Conservation (phyloP, 2,113 vertebrate genomes). For the Cebus imitator region DNA sequence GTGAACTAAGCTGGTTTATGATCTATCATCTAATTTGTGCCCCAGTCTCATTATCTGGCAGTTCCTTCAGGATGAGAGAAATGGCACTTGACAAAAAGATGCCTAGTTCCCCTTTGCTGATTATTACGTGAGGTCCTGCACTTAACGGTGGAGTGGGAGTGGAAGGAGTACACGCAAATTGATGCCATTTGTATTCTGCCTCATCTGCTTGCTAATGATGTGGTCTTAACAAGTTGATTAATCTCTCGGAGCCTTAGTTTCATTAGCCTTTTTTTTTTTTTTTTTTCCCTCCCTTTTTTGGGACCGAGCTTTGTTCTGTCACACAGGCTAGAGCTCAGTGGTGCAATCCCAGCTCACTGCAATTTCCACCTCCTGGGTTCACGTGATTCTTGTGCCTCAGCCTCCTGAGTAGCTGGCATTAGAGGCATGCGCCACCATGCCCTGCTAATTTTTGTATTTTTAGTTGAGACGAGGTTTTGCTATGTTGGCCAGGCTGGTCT, state of each 20-base stretch:
- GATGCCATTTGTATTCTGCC: not conserved
- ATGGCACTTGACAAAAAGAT: not conserved
- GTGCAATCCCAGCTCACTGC: not conserved
- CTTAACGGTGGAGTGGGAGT: not conserved
- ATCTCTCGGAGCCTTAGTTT: not conserved
- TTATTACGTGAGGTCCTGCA: not conserved
- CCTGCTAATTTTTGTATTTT: not conserved
- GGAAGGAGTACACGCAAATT: not conserved
- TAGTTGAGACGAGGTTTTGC: not conserved
- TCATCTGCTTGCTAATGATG: not conserved
- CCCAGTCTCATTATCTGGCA: not conserved
- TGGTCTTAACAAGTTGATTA: not conserved
- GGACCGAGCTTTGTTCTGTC: not conserved
- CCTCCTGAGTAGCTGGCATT: not conserved
- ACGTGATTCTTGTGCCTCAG: not conserved
- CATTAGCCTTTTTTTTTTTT: not conserved
- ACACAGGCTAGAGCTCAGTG: not conserved
- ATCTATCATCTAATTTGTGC: not conserved
- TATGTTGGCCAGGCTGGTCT: not conserved
- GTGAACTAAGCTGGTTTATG: not conserved
- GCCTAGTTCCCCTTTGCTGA: not conserved
- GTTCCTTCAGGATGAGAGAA: not conserved
- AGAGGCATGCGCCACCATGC: not conserved
- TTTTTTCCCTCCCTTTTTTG: not conserved
- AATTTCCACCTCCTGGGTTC: not conserved